These are phyloP conservation scores for Agrilus cyanescens DNA, from an alignment of 2,888 invertebrate genomes.

Conservation along the genomic window DNA sequence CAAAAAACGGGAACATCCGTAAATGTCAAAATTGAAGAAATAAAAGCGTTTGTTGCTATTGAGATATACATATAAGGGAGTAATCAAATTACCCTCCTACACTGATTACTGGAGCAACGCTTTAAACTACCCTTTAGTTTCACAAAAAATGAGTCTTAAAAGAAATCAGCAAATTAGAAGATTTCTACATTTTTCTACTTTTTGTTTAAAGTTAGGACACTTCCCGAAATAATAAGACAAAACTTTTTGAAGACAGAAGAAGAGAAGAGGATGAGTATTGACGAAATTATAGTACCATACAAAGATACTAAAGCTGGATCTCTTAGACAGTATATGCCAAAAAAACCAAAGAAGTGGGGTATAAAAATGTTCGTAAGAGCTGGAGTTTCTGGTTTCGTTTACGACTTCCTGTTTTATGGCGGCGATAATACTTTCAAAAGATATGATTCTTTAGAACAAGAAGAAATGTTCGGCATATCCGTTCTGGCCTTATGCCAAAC, in stretches of 20 bases:
- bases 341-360: constrained; percentile 16
- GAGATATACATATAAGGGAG: too few species aligned
- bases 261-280: constrained; percentile 7
- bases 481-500: too few species aligned
- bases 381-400: constrained; percentile 13
- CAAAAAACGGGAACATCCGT: too few species aligned
- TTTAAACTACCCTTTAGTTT: constrained; percentile 8
- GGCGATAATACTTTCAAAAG: constrained; percentile 11
- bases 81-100: constrained; percentile 11
- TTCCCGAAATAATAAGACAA: constrained; percentile 9
- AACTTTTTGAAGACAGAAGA: constrained; percentile 11
- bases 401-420: constrained; percentile 13
- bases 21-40: too few species aligned
- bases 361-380: constrained; percentile 16
- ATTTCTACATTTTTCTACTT: constrained; percentile 12
- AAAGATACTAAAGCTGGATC: constrained; percentile 11
- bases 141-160: constrained; percentile 15
- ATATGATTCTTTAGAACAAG: neutral
- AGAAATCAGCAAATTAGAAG: constrained; percentile 13
- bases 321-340: constrained; percentile 16
- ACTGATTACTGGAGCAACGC: constrained; percentile 15
- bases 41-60: too few species aligned
- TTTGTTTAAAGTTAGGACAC: constrained; percentile 11
- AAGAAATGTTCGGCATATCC: constrained; percentile 12
- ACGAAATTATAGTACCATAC: constrained; percentile 14